Evolutionary conservation across 1,140 invertebrate species (phyloP), one percentile per base, ranked within the genome.

Genomic region (Danaus plexippus): DNA sequence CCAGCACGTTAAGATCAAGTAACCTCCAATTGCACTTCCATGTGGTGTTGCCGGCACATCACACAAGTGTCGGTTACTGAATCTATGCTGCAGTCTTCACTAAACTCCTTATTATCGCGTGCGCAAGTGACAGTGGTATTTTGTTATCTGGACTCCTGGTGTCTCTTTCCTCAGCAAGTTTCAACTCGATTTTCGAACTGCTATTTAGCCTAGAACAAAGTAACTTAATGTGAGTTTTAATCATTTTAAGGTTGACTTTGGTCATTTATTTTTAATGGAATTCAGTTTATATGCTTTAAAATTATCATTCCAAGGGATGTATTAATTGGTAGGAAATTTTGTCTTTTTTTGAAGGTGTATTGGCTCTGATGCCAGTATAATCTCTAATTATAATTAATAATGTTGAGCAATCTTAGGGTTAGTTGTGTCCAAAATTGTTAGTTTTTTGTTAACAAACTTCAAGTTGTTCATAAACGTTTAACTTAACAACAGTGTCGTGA

Each of bases 11-110:
- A 9, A 47, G 57, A 66, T 83, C 76, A 86, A 67, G 83, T 86
- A 63, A 85, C 74, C 67, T 85, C 83, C 60, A 81, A 68, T 59
- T 77, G 77, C 73, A 77, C 73, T 72, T 65, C 64, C 57, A 63
- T 75, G 80, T 71, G 73, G 69, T 79, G 77, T 79, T 67, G 70
- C 75, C 72, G 67, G 77, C 73, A 80, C 83, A 86, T 86, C 77
- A 77, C 83, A 81, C 71, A 70, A 71, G 69, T 79, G 74, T 64
- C 60, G 46, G 66, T 60, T 65, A 61, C 67, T 57, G 54, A 43
- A 63, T 61, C 51, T 47, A 44, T 54, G 47, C 52, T 46, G 48
- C 55, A 59, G 46, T 55, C 46, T 49, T 22, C 49, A 48, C 53
- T 57, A 50, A 32, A 64, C 52, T 59, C 47, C 11, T 62, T 54